Conservation (phyloP, 2,797 vertebrate species). For the Cyprinodon diabolis region DNA sequence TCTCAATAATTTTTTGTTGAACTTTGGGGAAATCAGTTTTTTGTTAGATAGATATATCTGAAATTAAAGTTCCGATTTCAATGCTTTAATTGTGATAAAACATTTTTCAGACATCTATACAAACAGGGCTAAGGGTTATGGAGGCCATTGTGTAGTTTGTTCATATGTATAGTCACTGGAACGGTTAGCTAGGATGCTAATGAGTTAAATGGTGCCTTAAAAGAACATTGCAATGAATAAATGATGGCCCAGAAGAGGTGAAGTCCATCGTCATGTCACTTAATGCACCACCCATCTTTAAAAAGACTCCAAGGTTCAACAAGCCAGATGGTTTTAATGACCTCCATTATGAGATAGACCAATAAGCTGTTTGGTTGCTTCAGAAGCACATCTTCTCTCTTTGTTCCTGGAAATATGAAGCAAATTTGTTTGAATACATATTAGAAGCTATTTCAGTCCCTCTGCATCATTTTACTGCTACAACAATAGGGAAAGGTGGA, state of each 20-base stretch:
- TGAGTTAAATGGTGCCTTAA: slow-evolving; percentile 41
- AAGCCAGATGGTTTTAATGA: slow-evolving; percentile 52
- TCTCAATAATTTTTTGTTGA: no score
- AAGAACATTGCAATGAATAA: slow-evolving; percentile 66
- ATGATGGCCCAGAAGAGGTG: slow-evolving; percentile 51
- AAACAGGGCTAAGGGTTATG: background rate
- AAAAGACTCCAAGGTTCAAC: slow-evolving; percentile 45
- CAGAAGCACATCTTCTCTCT: slow-evolving; percentile 57
- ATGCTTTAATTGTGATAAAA: no score
- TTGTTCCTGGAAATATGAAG: slow-evolving; percentile 64
- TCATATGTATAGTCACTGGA: background rate
- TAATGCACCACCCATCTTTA: slow-evolving; percentile 46
- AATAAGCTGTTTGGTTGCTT: slow-evolving; percentile 22
- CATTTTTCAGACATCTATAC: background rate
- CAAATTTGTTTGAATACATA: slow-evolving; percentile 38
- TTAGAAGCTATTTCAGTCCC: slow-evolving; percentile 41
- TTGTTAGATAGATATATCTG: no score
- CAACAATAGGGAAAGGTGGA: slow-evolving; percentile 74
- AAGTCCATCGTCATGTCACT: slow-evolving; percentile 43
- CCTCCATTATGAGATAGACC: slow-evolving; percentile 47
- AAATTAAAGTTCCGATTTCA: no score
- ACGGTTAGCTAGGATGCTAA: slow-evolving; percentile 13
- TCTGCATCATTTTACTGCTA: slow-evolving; percentile 67
- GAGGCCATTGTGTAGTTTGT: background rate
- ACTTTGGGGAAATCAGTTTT: no score